Conservation (phyloP, 2,888 invertebrate genomes). For the Tethea ocularis region DNA sequence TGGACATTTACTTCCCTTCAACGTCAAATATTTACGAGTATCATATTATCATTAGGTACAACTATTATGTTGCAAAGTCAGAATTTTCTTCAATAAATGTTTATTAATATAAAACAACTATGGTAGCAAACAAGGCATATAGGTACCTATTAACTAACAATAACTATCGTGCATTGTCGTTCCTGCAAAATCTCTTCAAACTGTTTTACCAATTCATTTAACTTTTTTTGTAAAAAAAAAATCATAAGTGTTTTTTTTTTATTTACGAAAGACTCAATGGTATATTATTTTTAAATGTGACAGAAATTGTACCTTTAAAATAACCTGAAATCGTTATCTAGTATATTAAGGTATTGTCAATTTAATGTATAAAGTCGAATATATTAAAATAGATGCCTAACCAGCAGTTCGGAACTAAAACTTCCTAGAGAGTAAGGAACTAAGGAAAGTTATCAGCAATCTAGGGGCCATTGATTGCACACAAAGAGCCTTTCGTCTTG, state of each 20-base stretch:
- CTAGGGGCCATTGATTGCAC: constrained; percentile 78
- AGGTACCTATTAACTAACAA: no score
- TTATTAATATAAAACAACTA: no score
- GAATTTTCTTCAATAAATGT: no score
- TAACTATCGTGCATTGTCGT: no score
- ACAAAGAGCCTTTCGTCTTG: constrained; percentile 76
- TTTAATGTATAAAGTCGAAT: constrained; percentile 15
- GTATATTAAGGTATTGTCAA: not conserved
- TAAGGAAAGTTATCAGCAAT: constrained; percentile 80
- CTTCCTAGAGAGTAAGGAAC: constrained; percentile 66
- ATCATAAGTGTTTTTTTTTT: constrained; percentile 30
- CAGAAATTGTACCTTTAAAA: constrained; percentile 36
- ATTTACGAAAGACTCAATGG: constrained; percentile 38
- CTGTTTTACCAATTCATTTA: no score
- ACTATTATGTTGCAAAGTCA: no score
- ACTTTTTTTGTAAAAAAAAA: no score
- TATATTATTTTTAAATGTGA: constrained; percentile 56
- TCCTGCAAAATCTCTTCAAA: no score
- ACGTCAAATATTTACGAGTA: no score
- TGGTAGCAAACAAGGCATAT: no score
- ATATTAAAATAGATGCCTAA: constrained; percentile 51
- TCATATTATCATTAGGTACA: no score
- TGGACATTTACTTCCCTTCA: not conserved
- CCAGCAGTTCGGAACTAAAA: constrained; percentile 61
- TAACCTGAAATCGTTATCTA: not conserved